These are phyloP conservation scores for Eumaeus atala DNA, from an alignment of 1,140 invertebrate species.

Conservation along the genomic window DNA sequence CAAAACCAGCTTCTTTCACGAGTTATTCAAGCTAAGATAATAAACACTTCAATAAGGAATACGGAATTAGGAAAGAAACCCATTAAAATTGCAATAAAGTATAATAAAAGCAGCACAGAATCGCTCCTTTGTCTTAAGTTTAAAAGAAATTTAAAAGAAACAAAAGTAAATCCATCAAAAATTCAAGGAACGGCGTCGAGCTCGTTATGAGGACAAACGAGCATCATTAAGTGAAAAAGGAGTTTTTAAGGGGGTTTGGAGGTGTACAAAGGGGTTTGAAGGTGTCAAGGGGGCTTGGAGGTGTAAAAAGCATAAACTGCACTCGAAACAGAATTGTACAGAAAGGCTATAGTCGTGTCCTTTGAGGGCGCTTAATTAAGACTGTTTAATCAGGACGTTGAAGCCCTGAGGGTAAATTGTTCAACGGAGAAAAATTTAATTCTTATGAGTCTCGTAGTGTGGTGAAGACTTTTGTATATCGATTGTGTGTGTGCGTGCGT, in stretches of 20 bases:
- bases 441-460: too few relatives aligned
- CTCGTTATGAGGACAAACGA: slow-evolving; percentile 10
- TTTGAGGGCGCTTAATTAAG: background rate
- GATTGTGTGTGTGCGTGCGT: too few relatives aligned
- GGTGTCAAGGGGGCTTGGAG: background rate
- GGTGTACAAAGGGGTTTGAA: background rate
- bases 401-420: too few relatives aligned
- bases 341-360: background rate
- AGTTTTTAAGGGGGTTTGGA: background rate
- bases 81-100: background rate
- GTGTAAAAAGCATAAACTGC: slow-evolving; percentile 5
- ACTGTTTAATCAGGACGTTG: too few relatives aligned
- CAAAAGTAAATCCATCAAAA: slow-evolving; percentile 12
- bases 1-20: too few relatives aligned
- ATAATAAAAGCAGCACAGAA: slow-evolving; percentile 4
- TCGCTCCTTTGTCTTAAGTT: slow-evolving; percentile 8
- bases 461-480: too few relatives aligned
- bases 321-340: background rate
- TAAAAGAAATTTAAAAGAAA: slow-evolving; percentile 9
- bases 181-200: slow-evolving; percentile 6
- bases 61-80: background rate
- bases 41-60: too few relatives aligned
- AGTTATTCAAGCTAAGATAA: too few relatives aligned
- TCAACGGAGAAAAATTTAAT: too few relatives aligned
- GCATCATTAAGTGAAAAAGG: slow-evolving; percentile 6